Percentiles rank a stretch among this genome's conserved stretches.
phyloP scores from a whole-genome alignment of 1,140 invertebrate genomes.

The Nautilus pompilius region DNA sequence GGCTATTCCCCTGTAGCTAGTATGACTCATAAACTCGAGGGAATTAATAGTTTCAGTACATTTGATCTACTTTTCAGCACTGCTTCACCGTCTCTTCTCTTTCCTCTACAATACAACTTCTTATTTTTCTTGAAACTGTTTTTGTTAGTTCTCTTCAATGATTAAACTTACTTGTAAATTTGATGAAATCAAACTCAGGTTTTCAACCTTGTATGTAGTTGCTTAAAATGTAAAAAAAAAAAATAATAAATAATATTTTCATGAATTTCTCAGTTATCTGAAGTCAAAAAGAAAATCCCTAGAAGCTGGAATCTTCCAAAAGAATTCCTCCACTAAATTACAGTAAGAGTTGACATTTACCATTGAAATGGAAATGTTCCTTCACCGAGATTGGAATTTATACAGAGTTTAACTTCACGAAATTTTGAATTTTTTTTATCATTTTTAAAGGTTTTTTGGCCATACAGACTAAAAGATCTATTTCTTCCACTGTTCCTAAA shows the following conservation, averaged over 20 bases:
- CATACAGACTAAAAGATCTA: slow-evolving; percentile 75
- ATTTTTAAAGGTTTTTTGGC: slow-evolving; percentile 74
- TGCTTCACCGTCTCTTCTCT: no score
- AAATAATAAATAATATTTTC: not conserved
- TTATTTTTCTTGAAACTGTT: no score
- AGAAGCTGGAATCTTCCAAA: not conserved
- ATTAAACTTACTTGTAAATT: no score
- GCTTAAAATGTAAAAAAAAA: no score
- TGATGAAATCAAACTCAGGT: no score
- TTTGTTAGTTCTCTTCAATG: no score
- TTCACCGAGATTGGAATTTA: not conserved
- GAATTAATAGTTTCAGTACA: no score
- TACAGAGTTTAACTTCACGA: not conserved
- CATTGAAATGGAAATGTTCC: not conserved
- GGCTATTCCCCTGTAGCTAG: no score
- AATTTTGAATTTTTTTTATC: not conserved
- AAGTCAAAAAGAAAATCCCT: not conserved
- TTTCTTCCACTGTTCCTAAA: slow-evolving; percentile 97
- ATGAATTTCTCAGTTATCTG: not conserved
- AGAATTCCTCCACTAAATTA: not conserved
- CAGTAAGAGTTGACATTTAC: not conserved
- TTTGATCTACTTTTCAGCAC: no score
- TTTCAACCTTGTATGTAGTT: no score
- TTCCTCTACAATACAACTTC: no score
- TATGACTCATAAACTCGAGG: no score